Evolutionary conservation across 2,113 vertebrate genomes (phyloP), one percentile per base, ranked within the genome.

Genomic region (Gulo gulo): DNA sequence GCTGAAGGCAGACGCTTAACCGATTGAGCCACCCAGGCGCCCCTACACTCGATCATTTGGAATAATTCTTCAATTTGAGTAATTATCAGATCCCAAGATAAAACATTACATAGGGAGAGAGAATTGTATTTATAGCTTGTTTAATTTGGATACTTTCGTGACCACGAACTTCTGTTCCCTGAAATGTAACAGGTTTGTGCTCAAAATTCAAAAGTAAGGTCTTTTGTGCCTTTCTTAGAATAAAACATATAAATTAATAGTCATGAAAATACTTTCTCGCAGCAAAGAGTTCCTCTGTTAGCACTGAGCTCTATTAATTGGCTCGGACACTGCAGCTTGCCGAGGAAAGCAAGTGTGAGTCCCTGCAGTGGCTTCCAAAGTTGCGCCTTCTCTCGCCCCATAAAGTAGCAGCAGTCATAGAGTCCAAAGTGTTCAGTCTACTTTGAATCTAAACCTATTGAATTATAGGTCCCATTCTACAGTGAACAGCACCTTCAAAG

Each of bases 341-440:
- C 26, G 23, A 67, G 36, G 34, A 91, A 95, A 82, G 10, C 79
- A 92, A 67, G 50, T 55, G 59, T 78, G 42, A 85, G 61, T 65
- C 21, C 94, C 4, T 42, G 12, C 6, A 63, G 12, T 31, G 88
- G 8, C 84, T 97, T 83, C 93, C 80, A 29, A 94, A 87, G 61
- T 59, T 61, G n/a, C 12, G 26, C 31, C 45, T 95, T 96, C 59
- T 8, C 29, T 82, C 83, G 45, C 24, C 26, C 15, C 83, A 79
- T 97, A 92, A 95, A 0, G 0, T 52, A 93, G 69, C 55, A 78
- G 78, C 11, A 12, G 29, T 23, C 91, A 73, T 47, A 52, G 24
- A 29, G 81, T 95, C 98, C 97, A 97, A 95, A 98, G 82, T 45
- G 83, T 36, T 63, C 34, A 20, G 71, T 52, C 18, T 47, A 69